phyloP scores from a whole-genome alignment of 2,113 vertebrate species.

The Crocuta crocuta region DNA sequence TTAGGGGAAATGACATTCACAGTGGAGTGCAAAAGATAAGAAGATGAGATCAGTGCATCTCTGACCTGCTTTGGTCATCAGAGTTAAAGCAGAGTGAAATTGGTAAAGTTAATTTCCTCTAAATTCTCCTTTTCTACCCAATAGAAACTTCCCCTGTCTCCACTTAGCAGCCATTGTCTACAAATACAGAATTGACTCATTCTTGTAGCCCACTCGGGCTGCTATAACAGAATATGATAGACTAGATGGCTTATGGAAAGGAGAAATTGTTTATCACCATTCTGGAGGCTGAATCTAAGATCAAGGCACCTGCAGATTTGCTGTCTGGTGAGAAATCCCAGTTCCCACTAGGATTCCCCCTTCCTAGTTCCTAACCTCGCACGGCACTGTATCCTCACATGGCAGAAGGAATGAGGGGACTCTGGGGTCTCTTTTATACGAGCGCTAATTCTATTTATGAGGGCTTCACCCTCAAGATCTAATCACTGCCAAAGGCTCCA shows the following conservation, averaged over 20 bases:
- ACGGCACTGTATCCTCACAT: background rate
- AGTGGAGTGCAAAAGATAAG: background rate
- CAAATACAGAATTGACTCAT: background rate
- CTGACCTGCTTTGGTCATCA: background rate
- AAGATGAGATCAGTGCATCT: background rate
- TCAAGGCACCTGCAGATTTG: background rate
- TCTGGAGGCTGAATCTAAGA: background rate
- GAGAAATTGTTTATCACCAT: background rate
- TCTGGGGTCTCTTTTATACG: background rate
- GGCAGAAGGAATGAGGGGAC: background rate
- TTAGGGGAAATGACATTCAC: background rate
- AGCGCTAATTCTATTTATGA: background rate
- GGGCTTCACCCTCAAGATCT: background rate
- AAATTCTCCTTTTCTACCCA: background rate
- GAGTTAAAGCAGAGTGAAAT: background rate
- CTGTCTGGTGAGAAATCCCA: background rate
- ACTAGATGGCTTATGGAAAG: background rate
- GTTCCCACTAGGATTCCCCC: background rate
- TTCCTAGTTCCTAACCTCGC: background rate
- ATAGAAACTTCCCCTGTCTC: background rate
- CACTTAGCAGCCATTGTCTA: background rate
- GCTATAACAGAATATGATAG: background rate
- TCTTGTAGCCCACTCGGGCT: background rate
- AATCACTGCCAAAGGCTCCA: background rate
- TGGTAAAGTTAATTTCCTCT: background rate